Evolutionary conservation across 2,113 vertebrate species (phyloP).

Genomic region (Brevimyrus niger): DNA sequence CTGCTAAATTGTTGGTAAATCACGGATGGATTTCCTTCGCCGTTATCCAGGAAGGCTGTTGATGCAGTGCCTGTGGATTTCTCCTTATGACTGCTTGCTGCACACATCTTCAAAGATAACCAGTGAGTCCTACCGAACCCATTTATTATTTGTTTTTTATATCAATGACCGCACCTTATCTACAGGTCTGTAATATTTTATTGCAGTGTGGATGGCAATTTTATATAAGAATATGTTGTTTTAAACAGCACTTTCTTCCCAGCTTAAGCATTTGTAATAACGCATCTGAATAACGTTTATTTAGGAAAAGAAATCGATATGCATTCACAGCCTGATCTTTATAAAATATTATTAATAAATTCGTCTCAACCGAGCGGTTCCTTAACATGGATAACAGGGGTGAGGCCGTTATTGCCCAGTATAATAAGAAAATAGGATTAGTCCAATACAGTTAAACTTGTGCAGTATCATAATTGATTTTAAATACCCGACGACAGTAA

Average conservation of each 20-base stretch:
- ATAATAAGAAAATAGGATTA: not conserved
- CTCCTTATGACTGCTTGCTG: slow-evolving; percentile 32
- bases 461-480: not conserved
- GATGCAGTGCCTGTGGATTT: slow-evolving; percentile 35
- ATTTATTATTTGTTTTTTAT: slow-evolving; percentile 3
- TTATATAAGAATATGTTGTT: not conserved
- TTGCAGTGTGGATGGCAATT: not conserved
- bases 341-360: not conserved
- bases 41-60: slow-evolving; percentile 45
- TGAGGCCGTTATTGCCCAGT: not conserved
- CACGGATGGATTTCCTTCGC: slow-evolving; percentile 70
- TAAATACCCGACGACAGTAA: not conserved
- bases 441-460: not conserved
- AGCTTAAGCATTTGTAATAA: not conserved
- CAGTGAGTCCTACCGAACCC: slow-evolving; percentile 40
- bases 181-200: not conserved
- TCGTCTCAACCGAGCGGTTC: not conserved
- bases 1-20: slow-evolving; percentile 49
- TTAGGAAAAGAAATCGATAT: not conserved
- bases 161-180: not conserved
- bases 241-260: not conserved
- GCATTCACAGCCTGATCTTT: not conserved
- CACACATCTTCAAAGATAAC: slow-evolving; percentile 45
- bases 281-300: not conserved
- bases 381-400: not conserved